Evolutionary conservation across 2,888 invertebrate genomes (phyloP), one percentile per base, ranked within the genome.

Genomic region (Archips crataeganus): DNA sequence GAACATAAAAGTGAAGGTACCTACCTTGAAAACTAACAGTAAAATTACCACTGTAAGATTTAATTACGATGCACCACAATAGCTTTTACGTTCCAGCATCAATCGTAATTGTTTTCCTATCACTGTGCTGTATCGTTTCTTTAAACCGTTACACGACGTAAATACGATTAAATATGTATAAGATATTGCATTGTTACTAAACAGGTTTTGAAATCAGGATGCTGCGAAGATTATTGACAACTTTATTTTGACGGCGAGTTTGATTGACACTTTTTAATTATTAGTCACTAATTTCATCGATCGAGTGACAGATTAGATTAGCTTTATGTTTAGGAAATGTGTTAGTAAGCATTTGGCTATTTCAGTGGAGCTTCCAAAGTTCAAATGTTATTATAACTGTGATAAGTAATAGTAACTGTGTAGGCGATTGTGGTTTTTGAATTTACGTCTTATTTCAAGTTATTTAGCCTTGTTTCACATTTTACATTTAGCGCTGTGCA

Each of bases 1-100:
- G 36, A 36, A 36, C 11, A 45, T 11, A 45, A 45, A 45, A 45
- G 11, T 45, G 45, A 45, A 45, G 10, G 45, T n/a, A n/a, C n/a
- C n/a, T 11, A 11, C 23, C 13, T 23, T 23, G 23, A 54, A 23
- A 54, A 15, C 54, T 54, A 54, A 54, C 54, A 8, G 54, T 57
- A 32, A 57, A 23, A 11, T 23, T 23, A 57, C 11, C 57, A 57
- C 32, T 32, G 10, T 32, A 57, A 57, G 57, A 57, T 57, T 32
- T 57, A 57, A 57, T 57, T 57, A 57, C 54, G 57, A 57, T 57
- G 9, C 23, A 57, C 57, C 10, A 57, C 32, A 57, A 32, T 54
- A 57, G 57, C 32, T 32, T 39, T 57, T 10, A 32, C 11, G 32
- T 57, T 32, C 11, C 9, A 57, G 3, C 32, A 15, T 8, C 51